phyloP scores from a whole-genome alignment of 1,140 invertebrate species.

The Halesus radiatus region DNA sequence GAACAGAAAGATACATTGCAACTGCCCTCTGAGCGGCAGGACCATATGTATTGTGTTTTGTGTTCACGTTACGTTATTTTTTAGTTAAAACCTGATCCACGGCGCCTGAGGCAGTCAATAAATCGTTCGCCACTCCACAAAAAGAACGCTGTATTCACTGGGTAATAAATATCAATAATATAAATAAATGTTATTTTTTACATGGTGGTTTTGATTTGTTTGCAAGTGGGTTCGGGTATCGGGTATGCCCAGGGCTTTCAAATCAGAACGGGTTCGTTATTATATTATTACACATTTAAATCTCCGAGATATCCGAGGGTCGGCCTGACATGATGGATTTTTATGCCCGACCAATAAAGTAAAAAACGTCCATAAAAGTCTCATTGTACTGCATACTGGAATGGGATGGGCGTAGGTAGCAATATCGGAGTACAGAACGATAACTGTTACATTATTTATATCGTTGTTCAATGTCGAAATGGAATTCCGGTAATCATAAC shows the following conservation, averaged over 20 bases:
- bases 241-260: background rate
- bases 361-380: conserved; percentile 25
- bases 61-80: background rate
- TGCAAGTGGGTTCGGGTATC: background rate
- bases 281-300: conserved; percentile 29
- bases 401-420: background rate
- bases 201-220: background rate
- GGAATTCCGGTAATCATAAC: too few relatives aligned
- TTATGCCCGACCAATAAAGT: conserved; percentile 28
- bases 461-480: too few relatives aligned
- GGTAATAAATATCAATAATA: too few relatives aligned
- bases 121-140: conserved; percentile 3
- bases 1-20: too few relatives aligned
- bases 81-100: background rate
- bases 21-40: too few relatives aligned
- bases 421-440: background rate
- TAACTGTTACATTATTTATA: too few relatives aligned
- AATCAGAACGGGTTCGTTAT: conserved; percentile 30
- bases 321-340: conserved; percentile 21
- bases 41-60: too few relatives aligned
- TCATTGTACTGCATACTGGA: conserved; percentile 1
- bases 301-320: background rate
- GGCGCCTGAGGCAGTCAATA: conserved; percentile 2
- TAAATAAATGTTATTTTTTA: background rate
- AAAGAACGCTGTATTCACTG: background rate